These are phyloP conservation scores for Tribolium freemani DNA, from an alignment of 2,888 invertebrate genomes.

Conservation along the genomic window DNA sequence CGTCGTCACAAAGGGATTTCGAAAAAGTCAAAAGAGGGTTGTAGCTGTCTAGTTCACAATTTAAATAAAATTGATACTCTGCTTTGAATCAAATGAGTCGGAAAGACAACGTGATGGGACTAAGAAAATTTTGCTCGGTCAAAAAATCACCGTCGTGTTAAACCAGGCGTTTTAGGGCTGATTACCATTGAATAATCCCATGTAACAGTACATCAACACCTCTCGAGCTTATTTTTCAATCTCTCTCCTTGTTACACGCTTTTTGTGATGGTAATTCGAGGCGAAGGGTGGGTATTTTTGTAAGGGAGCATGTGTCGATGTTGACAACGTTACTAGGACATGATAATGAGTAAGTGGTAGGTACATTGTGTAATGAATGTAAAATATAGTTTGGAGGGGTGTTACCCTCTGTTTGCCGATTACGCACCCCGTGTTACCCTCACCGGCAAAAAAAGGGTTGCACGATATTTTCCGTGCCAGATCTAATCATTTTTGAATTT, in stretches of 20 bases:
- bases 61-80: not conserved
- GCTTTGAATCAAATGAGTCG: not conserved
- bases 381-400: conserved; percentile 58
- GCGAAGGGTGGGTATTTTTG: conserved; percentile 4
- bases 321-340: conserved; percentile 49
- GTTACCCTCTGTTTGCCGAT: conserved; percentile 40
- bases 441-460: conserved; percentile 23
- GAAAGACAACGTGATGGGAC: not conserved
- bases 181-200: not conserved
- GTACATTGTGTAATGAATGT: conserved; percentile 59
- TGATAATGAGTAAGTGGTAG: conserved; percentile 58
- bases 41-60: not conserved
- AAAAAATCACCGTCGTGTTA: no score
- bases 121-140: not conserved
- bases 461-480: conserved; percentile 27
- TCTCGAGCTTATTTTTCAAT: conserved; percentile 18
- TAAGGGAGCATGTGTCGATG: conserved; percentile 43
- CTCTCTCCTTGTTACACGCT: conserved; percentile 14
- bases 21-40: not conserved
- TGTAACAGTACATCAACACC: not conserved
- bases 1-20: not conserved
- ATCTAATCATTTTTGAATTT: conserved; percentile 23
- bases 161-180: no score
- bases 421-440: conserved; percentile 16
- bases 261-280: conserved; percentile 29